These are phyloP conservation scores for Thunnus albacares DNA, from an alignment of 2,797 vertebrate genomes.

Conservation along the genomic window DNA sequence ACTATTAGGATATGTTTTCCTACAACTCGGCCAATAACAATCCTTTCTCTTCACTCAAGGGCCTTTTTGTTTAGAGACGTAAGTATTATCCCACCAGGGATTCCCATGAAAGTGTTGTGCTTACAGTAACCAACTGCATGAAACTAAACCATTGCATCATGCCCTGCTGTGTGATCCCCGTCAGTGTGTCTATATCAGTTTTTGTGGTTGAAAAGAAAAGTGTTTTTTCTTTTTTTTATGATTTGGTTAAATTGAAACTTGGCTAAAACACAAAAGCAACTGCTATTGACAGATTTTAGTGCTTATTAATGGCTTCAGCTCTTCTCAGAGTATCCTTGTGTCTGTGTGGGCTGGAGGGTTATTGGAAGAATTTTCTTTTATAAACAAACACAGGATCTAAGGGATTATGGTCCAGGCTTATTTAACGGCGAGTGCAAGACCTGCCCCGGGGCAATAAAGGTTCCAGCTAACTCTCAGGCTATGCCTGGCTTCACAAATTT, in stretches of 20 bases:
- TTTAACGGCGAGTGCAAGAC: conserved; percentile 76
- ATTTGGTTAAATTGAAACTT: conserved; percentile 22
- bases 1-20: conserved; percentile 63
- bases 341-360: conserved; percentile 80
- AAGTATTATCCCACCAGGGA: conserved; percentile 66
- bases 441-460: conserved; percentile 67
- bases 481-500: conserved; percentile 56
- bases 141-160: conserved; percentile 52
- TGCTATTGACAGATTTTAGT: conserved; percentile 45
- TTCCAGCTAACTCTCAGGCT: conserved; percentile 61
- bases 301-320: conserved; percentile 44
- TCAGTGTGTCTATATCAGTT: conserved; percentile 37
- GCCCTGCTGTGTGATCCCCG: conserved; percentile 52
- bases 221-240: background rate
- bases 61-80: conserved; percentile 68
- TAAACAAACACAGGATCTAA: conserved; percentile 84
- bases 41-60: conserved; percentile 74
- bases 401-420: conserved; percentile 81
- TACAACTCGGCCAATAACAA: conserved; percentile 54
- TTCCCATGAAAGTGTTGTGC: conserved; percentile 51
- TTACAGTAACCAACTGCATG: conserved; percentile 66
- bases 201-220: conserved; percentile 25
- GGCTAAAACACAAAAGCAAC: conserved; percentile 37
- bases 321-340: conserved; percentile 64
- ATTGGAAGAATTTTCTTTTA: conserved; percentile 79